These are phyloP conservation scores for Nothocercus julius DNA, from an alignment of 2,113 vertebrate genomes.

Conservation along the genomic window DNA sequence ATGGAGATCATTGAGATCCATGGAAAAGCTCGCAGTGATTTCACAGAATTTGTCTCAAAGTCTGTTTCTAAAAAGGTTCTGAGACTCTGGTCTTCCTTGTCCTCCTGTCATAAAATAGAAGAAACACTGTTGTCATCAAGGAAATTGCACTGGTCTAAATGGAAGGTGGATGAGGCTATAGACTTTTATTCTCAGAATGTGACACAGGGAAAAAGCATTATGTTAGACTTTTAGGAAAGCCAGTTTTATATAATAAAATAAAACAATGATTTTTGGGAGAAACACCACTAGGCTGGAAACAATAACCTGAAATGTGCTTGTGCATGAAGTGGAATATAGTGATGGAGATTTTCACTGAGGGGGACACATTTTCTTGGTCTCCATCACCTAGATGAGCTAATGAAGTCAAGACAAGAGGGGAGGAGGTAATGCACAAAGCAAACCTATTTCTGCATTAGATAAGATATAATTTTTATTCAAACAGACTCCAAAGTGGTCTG, in stretches of 20 bases:
- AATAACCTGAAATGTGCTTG: fast-evolving
- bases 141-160: not conserved
- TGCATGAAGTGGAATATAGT: not conserved
- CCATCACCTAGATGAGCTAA: not conserved
- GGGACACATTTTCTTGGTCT: not conserved
- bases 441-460: not conserved
- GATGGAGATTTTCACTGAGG: not conserved
- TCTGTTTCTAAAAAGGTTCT: not conserved
- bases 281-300: not conserved
- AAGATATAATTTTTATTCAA: not conserved
- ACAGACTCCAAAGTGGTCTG: not conserved
- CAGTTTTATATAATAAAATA: not conserved
- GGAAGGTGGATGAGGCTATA: not conserved
- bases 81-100: not conserved
- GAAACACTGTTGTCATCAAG: not conserved
- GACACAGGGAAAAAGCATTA: not conserved
- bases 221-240: not conserved
- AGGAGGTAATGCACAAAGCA: not conserved
- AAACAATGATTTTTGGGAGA: not conserved
- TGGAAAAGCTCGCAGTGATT: not conserved
- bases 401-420: not conserved
- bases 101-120: not conserved
- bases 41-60: not conserved
- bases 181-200: not conserved
- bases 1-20: not conserved